Evolutionary conservation across 2,113 vertebrate genomes (phyloP).

Genomic region (Malurus alboscapulatus): DNA sequence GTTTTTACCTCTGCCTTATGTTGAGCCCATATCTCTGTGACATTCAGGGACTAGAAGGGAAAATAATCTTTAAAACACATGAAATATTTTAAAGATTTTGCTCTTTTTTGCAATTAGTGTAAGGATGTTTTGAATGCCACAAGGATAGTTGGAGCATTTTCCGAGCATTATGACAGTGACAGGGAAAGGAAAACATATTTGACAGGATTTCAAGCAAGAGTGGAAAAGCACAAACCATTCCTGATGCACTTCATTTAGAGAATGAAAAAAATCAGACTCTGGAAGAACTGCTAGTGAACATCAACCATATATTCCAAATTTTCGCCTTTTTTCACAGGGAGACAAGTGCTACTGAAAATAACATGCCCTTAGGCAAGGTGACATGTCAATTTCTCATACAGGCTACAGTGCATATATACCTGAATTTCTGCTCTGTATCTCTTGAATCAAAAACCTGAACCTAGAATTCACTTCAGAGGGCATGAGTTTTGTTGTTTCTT

Average conservation of each 20-base stretch:
- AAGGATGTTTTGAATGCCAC: neutral
- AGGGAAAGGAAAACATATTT: neutral
- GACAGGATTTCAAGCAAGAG: neutral
- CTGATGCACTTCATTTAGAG: neutral
- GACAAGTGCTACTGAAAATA: slow-evolving; percentile 15
- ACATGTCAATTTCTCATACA: neutral
- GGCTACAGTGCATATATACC: neutral
- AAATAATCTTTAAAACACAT: neutral
- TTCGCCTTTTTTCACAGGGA: neutral
- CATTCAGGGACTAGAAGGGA: neutral
- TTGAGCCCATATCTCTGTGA: neutral
- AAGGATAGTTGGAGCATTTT: neutral
- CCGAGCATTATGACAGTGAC: neutral
- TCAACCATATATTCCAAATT: neutral
- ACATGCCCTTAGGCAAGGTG: neutral
- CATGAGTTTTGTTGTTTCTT: neutral
- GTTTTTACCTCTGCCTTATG: neutral
- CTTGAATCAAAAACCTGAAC: neutral
- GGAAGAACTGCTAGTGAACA: neutral
- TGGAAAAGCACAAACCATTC: neutral
- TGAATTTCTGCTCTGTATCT: neutral
- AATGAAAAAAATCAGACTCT: neutral
- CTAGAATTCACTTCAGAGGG: neutral
- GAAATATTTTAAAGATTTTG: neutral
- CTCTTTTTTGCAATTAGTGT: neutral